phyloP scores from a whole-genome alignment of 2,113 vertebrate genomes.

The Takifugu bimaculatus region DNA sequence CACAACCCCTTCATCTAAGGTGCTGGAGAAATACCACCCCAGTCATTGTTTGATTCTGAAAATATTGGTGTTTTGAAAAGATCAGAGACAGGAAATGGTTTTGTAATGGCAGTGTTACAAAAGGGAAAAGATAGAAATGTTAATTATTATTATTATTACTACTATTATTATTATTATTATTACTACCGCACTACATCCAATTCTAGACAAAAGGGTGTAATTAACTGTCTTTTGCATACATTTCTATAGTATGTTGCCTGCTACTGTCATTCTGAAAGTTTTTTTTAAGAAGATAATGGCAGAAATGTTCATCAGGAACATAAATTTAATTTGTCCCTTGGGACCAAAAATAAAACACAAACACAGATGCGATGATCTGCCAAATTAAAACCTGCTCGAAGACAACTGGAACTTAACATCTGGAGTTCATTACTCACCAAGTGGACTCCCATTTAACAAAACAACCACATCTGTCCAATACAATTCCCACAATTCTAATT shows the following conservation, averaged over 20 bases:
- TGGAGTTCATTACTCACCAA: conserved; percentile 32
- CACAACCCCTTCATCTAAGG: conserved; percentile 10
- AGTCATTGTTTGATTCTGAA: conserved; percentile 40
- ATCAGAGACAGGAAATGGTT: conserved; percentile 1
- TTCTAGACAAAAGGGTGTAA: conserved; percentile 1
- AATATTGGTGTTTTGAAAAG: conserved; percentile 49
- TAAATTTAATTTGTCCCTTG: conserved; percentile 6
- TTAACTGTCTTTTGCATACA: conserved; percentile 53
- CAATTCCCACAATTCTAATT: conserved; percentile 12
- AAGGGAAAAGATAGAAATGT: no score
- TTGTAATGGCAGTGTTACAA: conserved; percentile 21
- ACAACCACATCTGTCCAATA: conserved; percentile 3
- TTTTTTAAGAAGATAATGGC: not conserved
- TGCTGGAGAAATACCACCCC: conserved; percentile 26
- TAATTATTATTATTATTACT: no score
- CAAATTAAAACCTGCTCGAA: conserved; percentile 51
- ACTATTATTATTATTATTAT: no score
- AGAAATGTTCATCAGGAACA: conserved; percentile 5
- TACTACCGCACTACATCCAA: no score
- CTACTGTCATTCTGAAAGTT: conserved; percentile 30
- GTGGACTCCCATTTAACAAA: conserved; percentile 22
- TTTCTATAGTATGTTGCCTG: conserved; percentile 47
- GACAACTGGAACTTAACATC: conserved; percentile 41
- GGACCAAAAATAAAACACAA: not conserved
- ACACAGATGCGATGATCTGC: conserved; percentile 36